Evolutionary conservation across 2,888 invertebrate species (phyloP).

Genomic region (Scaptomyza reducta): DNA sequence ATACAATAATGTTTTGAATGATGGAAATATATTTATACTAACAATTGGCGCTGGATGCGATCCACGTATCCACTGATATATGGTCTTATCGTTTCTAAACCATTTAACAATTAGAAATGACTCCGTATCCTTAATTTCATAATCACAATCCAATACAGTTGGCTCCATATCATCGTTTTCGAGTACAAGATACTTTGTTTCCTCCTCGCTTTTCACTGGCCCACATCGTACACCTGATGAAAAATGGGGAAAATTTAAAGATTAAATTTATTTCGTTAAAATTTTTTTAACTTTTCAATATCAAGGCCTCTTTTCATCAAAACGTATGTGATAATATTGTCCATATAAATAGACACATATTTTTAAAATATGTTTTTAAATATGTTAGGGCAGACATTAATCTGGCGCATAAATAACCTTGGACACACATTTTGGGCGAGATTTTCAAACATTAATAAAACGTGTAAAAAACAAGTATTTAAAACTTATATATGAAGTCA

Average conservation of each 20-base stretch:
- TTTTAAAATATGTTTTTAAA: not conserved
- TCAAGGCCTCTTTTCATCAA: not conserved
- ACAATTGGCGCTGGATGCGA: constrained; percentile 59
- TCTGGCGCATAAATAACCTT: constrained; percentile 1
- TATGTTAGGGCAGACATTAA: not conserved
- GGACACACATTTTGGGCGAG: not conserved
- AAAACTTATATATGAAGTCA: too few relatives aligned
- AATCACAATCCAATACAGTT: constrained; percentile 67
- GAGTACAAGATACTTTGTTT: constrained; percentile 53
- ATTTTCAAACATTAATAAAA: not conserved
- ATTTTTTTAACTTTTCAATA: constrained; percentile 4
- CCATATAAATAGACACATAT: constrained; percentile 5
- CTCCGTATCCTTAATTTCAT: constrained; percentile 41
- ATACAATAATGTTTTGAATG: not conserved
- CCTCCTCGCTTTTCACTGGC: constrained; percentile 41
- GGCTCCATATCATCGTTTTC: constrained; percentile 61
- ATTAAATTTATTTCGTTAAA: too few relatives aligned
- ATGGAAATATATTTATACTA: constrained; percentile 5
- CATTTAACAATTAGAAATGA: constrained; percentile 62
- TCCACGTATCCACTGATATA: constrained; percentile 69
- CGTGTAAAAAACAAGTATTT: not conserved
- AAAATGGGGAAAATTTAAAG: not conserved
- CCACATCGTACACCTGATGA: constrained; percentile 39
- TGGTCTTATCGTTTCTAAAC: constrained; percentile 62
- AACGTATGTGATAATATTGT: not conserved